Evolutionary conservation across 1,140 invertebrate species (phyloP).

Genomic region (Monomorium pharaonis): DNA sequence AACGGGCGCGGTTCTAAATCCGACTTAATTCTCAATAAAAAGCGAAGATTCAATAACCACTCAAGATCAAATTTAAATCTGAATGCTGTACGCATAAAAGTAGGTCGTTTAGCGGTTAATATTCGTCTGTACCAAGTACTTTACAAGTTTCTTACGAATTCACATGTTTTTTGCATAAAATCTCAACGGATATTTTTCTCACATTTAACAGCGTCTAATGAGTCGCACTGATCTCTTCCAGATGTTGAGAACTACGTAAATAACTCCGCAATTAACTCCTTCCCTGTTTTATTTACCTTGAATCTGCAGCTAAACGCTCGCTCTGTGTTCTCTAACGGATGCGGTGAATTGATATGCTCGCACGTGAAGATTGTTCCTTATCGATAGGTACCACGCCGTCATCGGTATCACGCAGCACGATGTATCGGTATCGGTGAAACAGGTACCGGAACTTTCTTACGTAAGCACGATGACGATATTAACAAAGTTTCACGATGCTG

Average conservation of each 20-base stretch:
- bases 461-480: constrained; percentile 12
- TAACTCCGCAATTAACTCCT: neutral
- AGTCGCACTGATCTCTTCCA: neutral
- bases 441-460: constrained; percentile 22
- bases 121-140: no score
- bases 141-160: neutral
- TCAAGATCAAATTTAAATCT: neutral
- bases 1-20: constrained; percentile 13
- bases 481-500: constrained; percentile 28
- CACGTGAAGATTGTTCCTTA: constrained; percentile 16
- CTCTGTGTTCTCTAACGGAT: neutral
- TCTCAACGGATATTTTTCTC: neutral
- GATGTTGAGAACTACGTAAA: neutral
- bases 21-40: constrained; percentile 1
- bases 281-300: neutral
- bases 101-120: neutral
- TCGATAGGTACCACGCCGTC: constrained; percentile 15
- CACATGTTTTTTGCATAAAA: neutral
- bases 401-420: neutral
- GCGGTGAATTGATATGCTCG: neutral
- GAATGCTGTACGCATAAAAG: neutral
- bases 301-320: neutral
- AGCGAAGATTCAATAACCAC: neutral
- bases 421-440: neutral
- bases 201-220: neutral